Base-by-base conservation (phyloP, 2,797 vertebrate genomes). In the Anniella stebbinsi region DNA sequence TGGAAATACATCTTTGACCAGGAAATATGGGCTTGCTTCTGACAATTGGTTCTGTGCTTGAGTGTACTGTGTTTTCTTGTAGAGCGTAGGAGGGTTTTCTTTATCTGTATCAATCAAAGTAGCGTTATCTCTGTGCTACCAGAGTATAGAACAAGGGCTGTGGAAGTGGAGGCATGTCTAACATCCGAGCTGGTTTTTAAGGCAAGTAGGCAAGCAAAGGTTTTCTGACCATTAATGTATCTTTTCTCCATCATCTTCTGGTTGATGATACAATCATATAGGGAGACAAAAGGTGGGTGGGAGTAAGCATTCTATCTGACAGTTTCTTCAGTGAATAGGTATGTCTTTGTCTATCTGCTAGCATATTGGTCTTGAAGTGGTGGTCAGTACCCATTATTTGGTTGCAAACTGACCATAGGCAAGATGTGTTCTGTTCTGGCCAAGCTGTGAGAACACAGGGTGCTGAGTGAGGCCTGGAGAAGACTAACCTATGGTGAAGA, bases 81-180 rank as follows among this genome's bases (percentile, higher is more conserved):
- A 80, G 51, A 69, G 81, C 91, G 93, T 84, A 92, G 80, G 94
- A 93, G 92, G 72, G 86, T 87, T 94, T 88, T 69, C 45, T 72
- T 28, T n/a, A 94, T 92, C 88, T 92, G 88, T 94, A 94, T 93
- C 93, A 95, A 95, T 95, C 95, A 95, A 96, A 95, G 93, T 36
- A 33, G 76, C 75, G 67, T 73, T 66, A 33, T 51, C 86, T 75
- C 51, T 25, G 76, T 85, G 33, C 41, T 91, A 85, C 82, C 91
- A 66, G 81, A 91, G 84, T 89, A 87, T 91, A 92, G 73, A 87
- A 95, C 90, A 96, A 93, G 84, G 45, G 93, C 80, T 73, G 57
- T 91, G 85, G 94, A 94, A 36, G 88, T 89, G 88, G 91, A 92
- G 94, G 89, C 80, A 91, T 83, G 69, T 38, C 82, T 92, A 80